Percentiles rank a stretch among this genome's conserved stretches.
Conservation (phyloP, 2,888 invertebrate genomes). For the Eupithecia subumbrata region DNA sequence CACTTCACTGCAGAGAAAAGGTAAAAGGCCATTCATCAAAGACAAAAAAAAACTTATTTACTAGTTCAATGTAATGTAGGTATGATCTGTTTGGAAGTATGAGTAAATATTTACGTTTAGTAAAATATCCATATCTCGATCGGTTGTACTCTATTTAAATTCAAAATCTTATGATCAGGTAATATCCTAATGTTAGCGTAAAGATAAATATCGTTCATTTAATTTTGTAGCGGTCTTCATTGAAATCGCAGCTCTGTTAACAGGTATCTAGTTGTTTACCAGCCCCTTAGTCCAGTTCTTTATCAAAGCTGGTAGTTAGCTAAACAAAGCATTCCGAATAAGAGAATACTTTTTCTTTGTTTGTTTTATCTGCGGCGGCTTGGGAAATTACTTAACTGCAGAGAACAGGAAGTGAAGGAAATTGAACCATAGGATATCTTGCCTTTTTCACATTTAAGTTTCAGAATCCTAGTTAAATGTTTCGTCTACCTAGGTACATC, state of each 20-base stretch:
- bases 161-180: neutral
- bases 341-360: conserved; percentile 2
- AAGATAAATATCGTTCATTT: neutral
- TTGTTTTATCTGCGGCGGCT: conserved; percentile 11
- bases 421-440: neutral
- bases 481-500: neutral
- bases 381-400: conserved; percentile 8
- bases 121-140: neutral
- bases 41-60: too few relatives aligned
- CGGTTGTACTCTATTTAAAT: neutral
- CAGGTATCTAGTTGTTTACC: neutral
- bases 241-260: neutral
- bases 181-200: neutral
- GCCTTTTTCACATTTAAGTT: neutral
- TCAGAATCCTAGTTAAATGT: neutral
- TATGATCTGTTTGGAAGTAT: neutral
- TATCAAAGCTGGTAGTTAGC: neutral
- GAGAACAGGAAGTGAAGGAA: neutral
- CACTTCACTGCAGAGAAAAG: too few relatives aligned
- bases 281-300: neutral
- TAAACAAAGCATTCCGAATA: conserved; percentile 1
- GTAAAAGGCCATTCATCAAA: too few relatives aligned
- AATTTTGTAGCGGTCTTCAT: neutral
- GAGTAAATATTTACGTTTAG: neutral
- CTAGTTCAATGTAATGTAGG: too few relatives aligned